Evolutionary conservation across 1,140 invertebrate genomes (phyloP).

Genomic region (Eupristina koningsbergeri): DNA sequence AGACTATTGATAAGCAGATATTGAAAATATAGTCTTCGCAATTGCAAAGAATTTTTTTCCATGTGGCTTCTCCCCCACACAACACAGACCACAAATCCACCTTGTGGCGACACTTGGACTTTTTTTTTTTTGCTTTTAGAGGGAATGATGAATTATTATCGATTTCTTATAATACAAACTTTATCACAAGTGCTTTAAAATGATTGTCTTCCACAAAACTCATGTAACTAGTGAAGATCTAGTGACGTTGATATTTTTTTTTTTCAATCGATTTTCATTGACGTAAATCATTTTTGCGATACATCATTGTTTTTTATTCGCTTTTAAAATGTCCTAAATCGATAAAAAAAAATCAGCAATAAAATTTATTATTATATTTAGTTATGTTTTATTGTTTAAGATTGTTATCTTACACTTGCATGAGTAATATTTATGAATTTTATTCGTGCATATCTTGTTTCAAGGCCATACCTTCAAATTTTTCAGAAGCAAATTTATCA

Average conservation of each 20-base stretch:
- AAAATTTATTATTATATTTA: background rate
- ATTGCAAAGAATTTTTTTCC: background rate
- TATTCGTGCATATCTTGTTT: background rate
- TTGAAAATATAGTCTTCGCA: background rate
- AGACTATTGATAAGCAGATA: background rate
- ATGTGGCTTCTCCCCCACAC: too few relatives aligned
- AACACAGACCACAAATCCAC: too few relatives aligned
- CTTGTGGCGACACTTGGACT: too few relatives aligned
- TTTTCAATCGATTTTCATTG: background rate
- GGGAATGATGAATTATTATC: too few relatives aligned
- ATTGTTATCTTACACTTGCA: background rate
- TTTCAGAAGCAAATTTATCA: conserved; percentile 1
- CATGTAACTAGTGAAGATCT: background rate
- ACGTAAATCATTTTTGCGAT: background rate
- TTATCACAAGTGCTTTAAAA: conserved; percentile 1
- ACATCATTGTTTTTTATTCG: background rate
- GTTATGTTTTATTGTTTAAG: background rate
- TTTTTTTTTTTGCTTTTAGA: background rate
- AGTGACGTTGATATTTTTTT: background rate
- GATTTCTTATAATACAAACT: background rate
- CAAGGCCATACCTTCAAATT: background rate
- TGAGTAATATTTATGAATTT: background rate
- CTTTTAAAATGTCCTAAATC: background rate
- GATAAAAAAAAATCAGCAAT: background rate
- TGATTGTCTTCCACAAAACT: background rate